A percentile compares a stretch with the other conserved stretches of the same genome.
Evolutionary conservation across 2,113 vertebrate genomes (phyloP).

Genomic region (Petrocephalus microphthalmus): DNA sequence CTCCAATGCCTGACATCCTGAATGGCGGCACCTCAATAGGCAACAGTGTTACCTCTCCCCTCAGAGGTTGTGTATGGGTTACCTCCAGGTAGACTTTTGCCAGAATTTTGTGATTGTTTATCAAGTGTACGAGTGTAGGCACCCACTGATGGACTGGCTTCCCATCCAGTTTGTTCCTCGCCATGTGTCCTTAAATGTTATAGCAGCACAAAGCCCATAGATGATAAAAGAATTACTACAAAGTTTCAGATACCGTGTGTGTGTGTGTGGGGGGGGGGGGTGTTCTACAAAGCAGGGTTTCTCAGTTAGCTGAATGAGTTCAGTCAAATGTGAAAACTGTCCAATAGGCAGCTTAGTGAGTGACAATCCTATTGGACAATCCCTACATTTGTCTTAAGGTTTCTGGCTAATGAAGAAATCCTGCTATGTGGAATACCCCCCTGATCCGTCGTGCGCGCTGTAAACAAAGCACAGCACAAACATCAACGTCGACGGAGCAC

Average conservation of each 20-base stretch:
- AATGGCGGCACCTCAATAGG: not conserved
- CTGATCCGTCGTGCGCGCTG: not conserved
- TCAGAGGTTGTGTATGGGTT: not conserved
- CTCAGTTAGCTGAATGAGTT: not conserved
- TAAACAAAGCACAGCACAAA: not conserved
- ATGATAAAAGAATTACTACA: not conserved
- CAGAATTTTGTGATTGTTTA: not conserved
- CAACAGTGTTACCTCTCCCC: not conserved
- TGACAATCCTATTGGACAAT: not conserved
- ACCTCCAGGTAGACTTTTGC: not conserved
- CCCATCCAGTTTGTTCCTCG: not conserved
- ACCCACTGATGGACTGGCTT: not conserved
- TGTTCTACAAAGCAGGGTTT: not conserved
- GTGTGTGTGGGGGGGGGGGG: no score
- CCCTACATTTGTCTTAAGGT: not conserved
- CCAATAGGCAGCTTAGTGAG: not conserved
- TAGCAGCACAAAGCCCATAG: not conserved
- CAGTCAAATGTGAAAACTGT: not conserved
- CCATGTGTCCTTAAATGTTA: not conserved
- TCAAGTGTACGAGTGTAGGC: not conserved
- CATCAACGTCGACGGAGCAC: not conserved
- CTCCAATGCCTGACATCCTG: not conserved
- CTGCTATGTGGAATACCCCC: not conserved
- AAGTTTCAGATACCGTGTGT: not conserved
- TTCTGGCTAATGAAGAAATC: not conserved